phyloP scores from a whole-genome alignment of 2,888 invertebrate species.

The Argyresthia goedartella region DNA sequence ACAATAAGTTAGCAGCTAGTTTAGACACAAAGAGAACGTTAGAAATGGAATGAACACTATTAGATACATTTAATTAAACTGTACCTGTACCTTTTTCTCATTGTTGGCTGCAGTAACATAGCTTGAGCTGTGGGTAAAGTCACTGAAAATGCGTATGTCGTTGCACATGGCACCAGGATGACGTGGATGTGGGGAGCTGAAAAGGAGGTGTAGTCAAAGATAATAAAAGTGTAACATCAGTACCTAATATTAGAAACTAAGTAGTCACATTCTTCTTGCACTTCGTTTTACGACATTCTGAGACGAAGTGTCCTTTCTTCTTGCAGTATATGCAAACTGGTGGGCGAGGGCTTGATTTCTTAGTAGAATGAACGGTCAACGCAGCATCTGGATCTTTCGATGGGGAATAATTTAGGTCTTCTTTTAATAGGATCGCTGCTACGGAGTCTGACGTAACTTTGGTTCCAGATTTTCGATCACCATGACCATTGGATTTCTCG shows the following conservation, averaged over 20 bases:
- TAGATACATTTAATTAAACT: neutral
- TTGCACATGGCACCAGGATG: neutral
- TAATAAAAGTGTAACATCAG: neutral
- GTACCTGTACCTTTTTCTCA: neutral
- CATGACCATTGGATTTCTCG: too few species aligned
- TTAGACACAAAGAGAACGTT: neutral
- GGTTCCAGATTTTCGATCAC: too few species aligned
- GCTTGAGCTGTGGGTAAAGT: neutral
- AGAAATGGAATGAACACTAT: neutral
- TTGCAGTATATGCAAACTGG: neutral
- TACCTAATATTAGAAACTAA: neutral
- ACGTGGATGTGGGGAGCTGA: neutral
- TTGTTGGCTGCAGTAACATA: neutral
- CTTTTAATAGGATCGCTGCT: too few species aligned
- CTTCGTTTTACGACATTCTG: too few species aligned
- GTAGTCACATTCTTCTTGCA: neutral
- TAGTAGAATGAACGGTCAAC: too few species aligned
- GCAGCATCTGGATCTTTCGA: too few species aligned
- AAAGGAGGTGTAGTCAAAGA: neutral
- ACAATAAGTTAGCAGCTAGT: neutral
- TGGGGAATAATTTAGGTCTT: too few species aligned
- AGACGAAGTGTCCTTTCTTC: neutral
- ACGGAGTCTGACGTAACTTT: too few species aligned
- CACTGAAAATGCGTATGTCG: too few species aligned
- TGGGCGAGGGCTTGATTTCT: too few species aligned